Base-by-base conservation (phyloP, 2,888 invertebrate species). In the Cryptocephalus primarius region DNA sequence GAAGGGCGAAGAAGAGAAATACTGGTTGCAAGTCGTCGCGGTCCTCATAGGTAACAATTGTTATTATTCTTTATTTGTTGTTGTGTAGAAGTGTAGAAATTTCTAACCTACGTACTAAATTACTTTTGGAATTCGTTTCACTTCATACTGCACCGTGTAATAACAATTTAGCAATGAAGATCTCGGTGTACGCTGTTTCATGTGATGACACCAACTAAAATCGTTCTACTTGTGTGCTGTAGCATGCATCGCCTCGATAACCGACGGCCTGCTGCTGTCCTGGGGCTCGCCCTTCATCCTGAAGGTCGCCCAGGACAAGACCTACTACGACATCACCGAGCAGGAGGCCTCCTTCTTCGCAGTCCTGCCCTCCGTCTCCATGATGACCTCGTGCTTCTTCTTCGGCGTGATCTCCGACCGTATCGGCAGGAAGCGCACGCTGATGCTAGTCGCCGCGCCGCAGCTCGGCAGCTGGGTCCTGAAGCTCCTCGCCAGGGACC, bases 231-330 rank as follows among this genome's bases (percentile, higher is more conserved):
- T 38, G 33, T 47, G 32, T 48, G n/a, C 54, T 57, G 34, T 44
- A 60, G 59, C 54, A 13, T 55, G 55, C 12, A 33, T 59, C 11
- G 49, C 56, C 11, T 49, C 59, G 1, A 48, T 63, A 12, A 56
- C 55, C 11, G 57, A 57, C 33, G 63, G 65, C 8, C 47, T 62
- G 32, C 38, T 56, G 8, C 52, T 58, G 42, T 46, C 54, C 10
- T 68, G 68, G 68, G 57, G 64, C 33, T 66, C 67, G 13, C 67
- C 67, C 12, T 62, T 66, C 22, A 60, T 66, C 31, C 62, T 66
- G 36, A 60, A 58, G 44, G 56, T 68, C 9, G 56, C 61, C 39
- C 52, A 57, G 12, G 61, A 63, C 42, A 58, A 62, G 38, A 53
- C 54, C 9, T 57, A 59, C 9, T 58, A 59, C 41, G 55, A 65